Conservation (phyloP, 2,113 vertebrate species). For the Myanophis thanlyinensis region DNA sequence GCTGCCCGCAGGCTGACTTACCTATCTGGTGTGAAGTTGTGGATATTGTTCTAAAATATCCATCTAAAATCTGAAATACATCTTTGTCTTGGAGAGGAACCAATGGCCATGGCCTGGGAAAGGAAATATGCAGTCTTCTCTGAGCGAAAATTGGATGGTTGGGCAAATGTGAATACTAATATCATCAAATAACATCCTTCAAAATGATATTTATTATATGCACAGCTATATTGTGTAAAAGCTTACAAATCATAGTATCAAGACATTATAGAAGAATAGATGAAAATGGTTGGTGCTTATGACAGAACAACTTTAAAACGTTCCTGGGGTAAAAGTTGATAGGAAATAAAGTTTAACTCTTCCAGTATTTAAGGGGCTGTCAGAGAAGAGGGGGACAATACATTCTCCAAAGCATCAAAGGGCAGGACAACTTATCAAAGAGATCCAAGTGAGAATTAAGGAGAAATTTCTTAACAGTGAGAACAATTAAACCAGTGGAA, state of each 20-base stretch:
- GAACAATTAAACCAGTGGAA: neutral
- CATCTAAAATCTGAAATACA: neutral
- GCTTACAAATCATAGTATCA: neutral
- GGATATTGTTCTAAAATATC: neutral
- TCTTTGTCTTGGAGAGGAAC: neutral
- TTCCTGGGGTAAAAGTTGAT: neutral
- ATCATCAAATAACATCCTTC: neutral
- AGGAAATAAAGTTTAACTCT: neutral
- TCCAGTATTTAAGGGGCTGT: neutral
- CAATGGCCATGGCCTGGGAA: neutral
- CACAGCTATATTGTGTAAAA: neutral
- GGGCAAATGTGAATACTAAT: neutral
- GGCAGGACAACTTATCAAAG: neutral
- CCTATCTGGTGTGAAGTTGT: neutral
- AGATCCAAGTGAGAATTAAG: neutral
- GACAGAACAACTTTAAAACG: neutral
- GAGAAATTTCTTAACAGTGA: neutral
- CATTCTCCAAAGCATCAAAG: neutral
- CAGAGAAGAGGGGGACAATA: neutral
- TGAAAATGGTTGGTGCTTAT: neutral
- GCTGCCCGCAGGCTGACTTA: neutral
- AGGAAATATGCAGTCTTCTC: neutral
- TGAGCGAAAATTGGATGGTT: neutral
- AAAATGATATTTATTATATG: neutral
- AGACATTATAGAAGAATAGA: neutral